Evolutionary conservation across 2,797 vertebrate genomes (phyloP).

Genomic region (Poecilia gillii): DNA sequence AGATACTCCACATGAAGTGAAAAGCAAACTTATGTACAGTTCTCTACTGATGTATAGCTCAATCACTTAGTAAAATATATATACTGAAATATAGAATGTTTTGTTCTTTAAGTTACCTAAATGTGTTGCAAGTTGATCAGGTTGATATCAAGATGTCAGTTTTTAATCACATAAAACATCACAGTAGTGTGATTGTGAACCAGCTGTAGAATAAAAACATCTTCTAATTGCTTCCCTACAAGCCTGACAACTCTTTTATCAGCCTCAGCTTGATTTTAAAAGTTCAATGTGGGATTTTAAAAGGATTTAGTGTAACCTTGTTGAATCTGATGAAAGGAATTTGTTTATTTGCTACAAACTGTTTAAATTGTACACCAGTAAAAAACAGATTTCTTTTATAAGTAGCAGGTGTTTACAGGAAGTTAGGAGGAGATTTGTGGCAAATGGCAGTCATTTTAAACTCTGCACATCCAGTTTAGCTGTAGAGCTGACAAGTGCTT

Average conservation of each 20-base stretch:
- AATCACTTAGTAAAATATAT: not conserved
- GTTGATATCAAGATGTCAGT: not conserved
- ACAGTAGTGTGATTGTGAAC: no score
- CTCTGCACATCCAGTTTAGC: not conserved
- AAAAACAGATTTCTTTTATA: conserved; percentile 1
- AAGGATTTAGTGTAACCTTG: not conserved
- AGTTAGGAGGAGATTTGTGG: conserved; percentile 4
- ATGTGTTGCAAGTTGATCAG: not conserved
- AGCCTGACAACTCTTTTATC: not conserved
- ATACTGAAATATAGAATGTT: not conserved
- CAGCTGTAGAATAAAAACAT: not conserved
- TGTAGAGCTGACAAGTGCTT: not conserved
- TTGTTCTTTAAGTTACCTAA: not conserved
- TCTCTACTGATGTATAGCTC: not conserved
- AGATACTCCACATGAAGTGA: not conserved
- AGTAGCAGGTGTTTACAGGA: not conserved
- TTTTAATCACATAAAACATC: not conserved
- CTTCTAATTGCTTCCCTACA: not conserved
- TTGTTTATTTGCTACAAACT: conserved; percentile 1
- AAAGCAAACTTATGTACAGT: not conserved
- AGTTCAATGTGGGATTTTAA: not conserved
- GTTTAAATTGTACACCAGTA: not conserved
- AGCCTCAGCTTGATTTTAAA: not conserved
- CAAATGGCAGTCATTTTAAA: not conserved
- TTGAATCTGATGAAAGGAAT: not conserved